Base-by-base conservation (phyloP, 1,140 invertebrate genomes). In the Sycobia sp. region DNA sequence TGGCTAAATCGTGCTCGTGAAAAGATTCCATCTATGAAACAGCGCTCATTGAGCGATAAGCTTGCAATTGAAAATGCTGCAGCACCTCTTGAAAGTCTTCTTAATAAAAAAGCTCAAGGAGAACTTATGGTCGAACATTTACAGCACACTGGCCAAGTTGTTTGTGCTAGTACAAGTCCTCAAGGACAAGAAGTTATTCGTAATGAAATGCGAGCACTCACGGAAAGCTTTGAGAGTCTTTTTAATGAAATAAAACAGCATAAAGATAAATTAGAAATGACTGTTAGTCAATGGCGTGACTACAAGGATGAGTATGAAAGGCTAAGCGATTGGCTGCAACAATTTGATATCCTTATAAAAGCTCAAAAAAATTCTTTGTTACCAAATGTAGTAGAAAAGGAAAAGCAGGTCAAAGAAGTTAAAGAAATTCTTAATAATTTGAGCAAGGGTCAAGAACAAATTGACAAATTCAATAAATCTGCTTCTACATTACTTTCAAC, bases 221-320 rank as follows among this genome's bases (percentile, higher is more conserved):
- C 89, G 66, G 90, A 94, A 75, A 93, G 89, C 70, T 96, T 95
- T 70, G 90, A 94, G 69, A 85, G 86, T 58, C 80, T 96, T 1
- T 96, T 95, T 74, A 88, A 88, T 78, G 93, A 96, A 71, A 90
- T 96, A 22, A 87, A 90, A 71, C 85, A 91, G 71, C 91, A 95
- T 77, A 94, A 95, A 72, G 88, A 90, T 63, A 88, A 92, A 78
- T 74, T 96, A 18, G 92, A 94, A 80, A 85, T 86, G 14, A 93
- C 90, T 11, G 88, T 95, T 53, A 84, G 87, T 38, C 90, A 94
- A 72, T 94, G 93, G 90, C 84, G 91, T 58, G 91, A 94, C 59
- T 96, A 93, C 76, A 96, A 95, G 77, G 93, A 96, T 71, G 93
- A 96, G 78, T 94, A 93, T 75, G 94, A 96, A 77, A 86, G 91